A percentile compares a stretch with the other conserved stretches of the same genome.
Evolutionary conservation across 2,113 vertebrate genomes (phyloP).

Genomic region (Willisornis vidua): DNA sequence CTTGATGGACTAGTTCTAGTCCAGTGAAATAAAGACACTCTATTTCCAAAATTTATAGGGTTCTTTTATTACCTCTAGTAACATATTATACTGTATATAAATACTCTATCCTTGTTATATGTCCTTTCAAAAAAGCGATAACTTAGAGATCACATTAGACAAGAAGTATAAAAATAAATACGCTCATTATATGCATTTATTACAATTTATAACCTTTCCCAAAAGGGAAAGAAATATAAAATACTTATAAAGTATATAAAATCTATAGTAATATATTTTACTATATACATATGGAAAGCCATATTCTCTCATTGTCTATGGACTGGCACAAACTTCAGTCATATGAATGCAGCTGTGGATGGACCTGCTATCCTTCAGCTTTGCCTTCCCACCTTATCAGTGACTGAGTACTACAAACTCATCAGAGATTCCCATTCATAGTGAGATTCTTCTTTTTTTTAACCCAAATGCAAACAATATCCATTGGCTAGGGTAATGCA

Average conservation of each 20-base stretch:
- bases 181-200: slow-evolving; percentile 81
- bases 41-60: slow-evolving; percentile 70
- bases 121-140: slow-evolving; percentile 95
- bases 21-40: slow-evolving; percentile 58
- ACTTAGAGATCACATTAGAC: slow-evolving; percentile 93
- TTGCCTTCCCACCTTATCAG: slow-evolving; percentile 53
- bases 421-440: neutral
- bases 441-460: neutral
- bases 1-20: neutral
- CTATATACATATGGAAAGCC: slow-evolving; percentile 80
- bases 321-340: slow-evolving; percentile 76
- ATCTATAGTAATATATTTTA: slow-evolving; percentile 79
- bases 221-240: slow-evolving; percentile 86
- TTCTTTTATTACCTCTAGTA: slow-evolving; percentile 86
- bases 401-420: slow-evolving; percentile 38
- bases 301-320: slow-evolving; percentile 77
- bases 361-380: slow-evolving; percentile 81
- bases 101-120: slow-evolving; percentile 98
- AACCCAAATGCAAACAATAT: neutral
- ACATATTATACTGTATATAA: slow-evolving; percentile 97
- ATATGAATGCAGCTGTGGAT: slow-evolving; percentile 71
- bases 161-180: slow-evolving; percentile 99
- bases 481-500: neutral
- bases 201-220: slow-evolving; percentile 88
- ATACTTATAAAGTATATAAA: slow-evolving; percentile 97